phyloP scores from a whole-genome alignment of 2,888 invertebrate genomes.

The Zygaena filipendulae region DNA sequence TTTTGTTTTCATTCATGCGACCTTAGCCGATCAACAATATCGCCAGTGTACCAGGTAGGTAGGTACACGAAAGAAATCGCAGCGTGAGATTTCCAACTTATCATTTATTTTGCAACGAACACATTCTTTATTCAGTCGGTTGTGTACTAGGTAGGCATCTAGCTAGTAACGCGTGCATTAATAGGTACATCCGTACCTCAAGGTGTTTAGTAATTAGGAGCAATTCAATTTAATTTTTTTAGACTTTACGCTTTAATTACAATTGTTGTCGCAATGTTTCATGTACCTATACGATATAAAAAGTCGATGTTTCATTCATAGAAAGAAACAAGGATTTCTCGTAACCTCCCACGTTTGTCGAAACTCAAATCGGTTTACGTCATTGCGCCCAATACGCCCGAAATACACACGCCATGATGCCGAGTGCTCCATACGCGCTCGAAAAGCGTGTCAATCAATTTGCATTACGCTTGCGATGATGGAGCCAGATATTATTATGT shows the following conservation, averaged over 20 bases:
- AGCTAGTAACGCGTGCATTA: no score
- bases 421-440: slow-evolving; percentile 37
- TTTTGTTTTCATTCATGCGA: slow-evolving; percentile 65
- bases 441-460: slow-evolving; percentile 60
- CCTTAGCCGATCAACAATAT: slow-evolving; percentile 66
- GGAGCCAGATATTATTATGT: slow-evolving; percentile 28
- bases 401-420: slow-evolving; percentile 40
- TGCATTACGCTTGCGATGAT: slow-evolving; percentile 35
- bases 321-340: slow-evolving; percentile 36
- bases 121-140: slow-evolving; percentile 31
- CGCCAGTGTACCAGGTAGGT: slow-evolving; percentile 50
- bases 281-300: no score
- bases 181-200: no score
- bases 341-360: slow-evolving; percentile 41
- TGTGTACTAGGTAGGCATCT: no score
- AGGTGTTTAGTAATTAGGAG: no score
- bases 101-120: slow-evolving; percentile 47
- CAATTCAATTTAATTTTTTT: no score
- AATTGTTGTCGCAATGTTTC: no score
- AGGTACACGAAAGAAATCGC: slow-evolving; percentile 61
- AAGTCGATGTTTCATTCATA: no score
- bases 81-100: slow-evolving; percentile 52
- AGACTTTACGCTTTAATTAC: no score
- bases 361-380: slow-evolving; percentile 44
- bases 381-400: slow-evolving; percentile 48